Conservation (phyloP, 2,113 vertebrate species). For the Sigmodon hispidus region DNA sequence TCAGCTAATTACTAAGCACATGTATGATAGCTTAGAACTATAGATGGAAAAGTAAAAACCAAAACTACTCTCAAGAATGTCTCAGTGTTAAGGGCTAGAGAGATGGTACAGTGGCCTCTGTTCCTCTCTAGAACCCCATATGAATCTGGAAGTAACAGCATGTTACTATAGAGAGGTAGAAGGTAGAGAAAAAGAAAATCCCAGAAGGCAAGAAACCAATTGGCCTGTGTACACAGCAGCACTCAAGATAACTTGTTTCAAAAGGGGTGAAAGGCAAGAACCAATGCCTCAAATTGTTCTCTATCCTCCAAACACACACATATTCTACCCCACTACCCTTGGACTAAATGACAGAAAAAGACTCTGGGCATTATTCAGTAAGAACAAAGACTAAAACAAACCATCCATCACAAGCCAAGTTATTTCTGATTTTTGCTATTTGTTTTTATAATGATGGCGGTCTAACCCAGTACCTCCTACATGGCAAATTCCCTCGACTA, state of each 20-base stretch:
- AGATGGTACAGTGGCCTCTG: background rate
- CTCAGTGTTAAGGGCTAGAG: background rate
- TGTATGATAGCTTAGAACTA: background rate
- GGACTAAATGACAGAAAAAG: constrained; percentile 7
- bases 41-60: background rate
- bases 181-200: background rate
- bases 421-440: background rate
- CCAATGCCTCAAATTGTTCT: background rate
- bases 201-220: background rate
- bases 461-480: background rate
- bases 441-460: background rate
- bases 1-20: background rate
- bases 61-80: background rate
- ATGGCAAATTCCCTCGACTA: background rate
- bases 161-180: background rate
- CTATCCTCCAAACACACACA: background rate
- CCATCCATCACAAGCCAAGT: background rate
- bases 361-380: background rate
- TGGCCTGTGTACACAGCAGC: background rate
- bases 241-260: background rate
- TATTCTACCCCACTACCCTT: background rate
- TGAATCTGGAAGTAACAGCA: background rate
- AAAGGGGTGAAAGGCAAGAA: background rate
- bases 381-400: background rate
- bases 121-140: background rate